Evolutionary conservation across 2,797 vertebrate genomes (phyloP), one percentile per base, ranked within the genome.

Genomic region (Lophotriccus pileatus): DNA sequence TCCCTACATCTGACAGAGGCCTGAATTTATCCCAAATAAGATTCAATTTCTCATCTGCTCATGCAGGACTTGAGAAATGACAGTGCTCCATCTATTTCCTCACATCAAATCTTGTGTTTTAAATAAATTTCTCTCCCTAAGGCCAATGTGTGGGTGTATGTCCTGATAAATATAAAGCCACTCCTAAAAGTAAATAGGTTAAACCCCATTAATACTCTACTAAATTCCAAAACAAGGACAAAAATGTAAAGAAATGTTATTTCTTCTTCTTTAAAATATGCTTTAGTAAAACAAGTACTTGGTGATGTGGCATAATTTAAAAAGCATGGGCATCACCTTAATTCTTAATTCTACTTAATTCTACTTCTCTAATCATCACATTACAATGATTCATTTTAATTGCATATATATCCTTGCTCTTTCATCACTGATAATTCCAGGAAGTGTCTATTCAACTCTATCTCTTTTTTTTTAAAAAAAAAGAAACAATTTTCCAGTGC

Each of bases 41-140:
- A 94, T 78, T 80, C 56, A 64, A 85, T 85, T 87, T 89, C 53
- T 93, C 81, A 94, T 68, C 39, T 87, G 34, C 39, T 83, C 66
- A 78, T 41, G 66, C 36, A 88, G 27, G n/a, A 72, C 79, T 83
- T 75, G 28, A 89, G 50, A 93, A 88, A 87, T 59, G 53, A 56
- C 32, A 87, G 17, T 17, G 43, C 46, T 89, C 74, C 66, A 73
- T 44, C 43, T 83, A 84, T 41, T 84, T 84, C 53, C 52, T 86
- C 32, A 52, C 67, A 83, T 53, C 72, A 78, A 83, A 83, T 25
- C 28, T 36, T 17, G 6, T 14, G 28, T 83, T 50, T 62, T 77
- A 77, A 89, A 64, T 39, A 43, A 41, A 79, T 75, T 66, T 62
- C 19, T 92, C 66, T 80, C 50, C 55, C 62, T 75, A 46, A 85